Percentiles rank a stretch among this genome's conserved stretches.
These are phyloP conservation scores for Trachelus stipa DNA, from an alignment of 2,888 invertebrate genomes.

Conservation along the genomic window DNA sequence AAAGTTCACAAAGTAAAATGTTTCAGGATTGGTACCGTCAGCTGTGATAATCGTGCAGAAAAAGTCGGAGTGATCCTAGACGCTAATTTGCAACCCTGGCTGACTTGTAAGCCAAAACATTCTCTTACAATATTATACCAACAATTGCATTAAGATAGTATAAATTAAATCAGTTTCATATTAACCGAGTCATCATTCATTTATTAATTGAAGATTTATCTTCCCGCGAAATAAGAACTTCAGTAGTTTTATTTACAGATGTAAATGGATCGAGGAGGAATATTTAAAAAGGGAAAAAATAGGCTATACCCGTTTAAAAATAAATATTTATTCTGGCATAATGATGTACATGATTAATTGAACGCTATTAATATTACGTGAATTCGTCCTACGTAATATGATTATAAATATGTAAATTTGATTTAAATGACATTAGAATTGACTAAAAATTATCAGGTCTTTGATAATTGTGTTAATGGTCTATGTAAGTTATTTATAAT, in stretches of 20 bases:
- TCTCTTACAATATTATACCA: conserved; percentile 6
- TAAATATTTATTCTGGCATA: conserved; percentile 11
- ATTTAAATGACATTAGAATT: no score
- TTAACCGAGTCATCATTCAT: conserved; percentile 12
- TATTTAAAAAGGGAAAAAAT: neutral
- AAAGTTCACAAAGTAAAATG: conserved; percentile 12
- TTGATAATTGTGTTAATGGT: no score
- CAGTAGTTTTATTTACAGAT: no score
- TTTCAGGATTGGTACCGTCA: conserved; percentile 84
- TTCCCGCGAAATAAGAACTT: neutral
- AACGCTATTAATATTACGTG: no score
- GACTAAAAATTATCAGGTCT: no score
- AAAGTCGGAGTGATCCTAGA: conserved; percentile 45
- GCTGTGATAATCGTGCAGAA: conserved; percentile 85
- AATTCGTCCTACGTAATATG: no score
- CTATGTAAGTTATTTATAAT: no score
- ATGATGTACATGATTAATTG: neutral
- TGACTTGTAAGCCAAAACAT: neutral
- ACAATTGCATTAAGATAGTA: conserved; percentile 10
- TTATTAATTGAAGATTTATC: conserved; percentile 2
- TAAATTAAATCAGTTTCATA: conserved; percentile 23
- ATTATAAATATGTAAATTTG: no score
- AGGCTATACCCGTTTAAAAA: neutral
- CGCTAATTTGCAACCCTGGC: neutral
- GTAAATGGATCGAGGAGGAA: no score